These are phyloP conservation scores for Phycodurus eques DNA, from an alignment of 2,113 vertebrate genomes.

Conservation along the genomic window DNA sequence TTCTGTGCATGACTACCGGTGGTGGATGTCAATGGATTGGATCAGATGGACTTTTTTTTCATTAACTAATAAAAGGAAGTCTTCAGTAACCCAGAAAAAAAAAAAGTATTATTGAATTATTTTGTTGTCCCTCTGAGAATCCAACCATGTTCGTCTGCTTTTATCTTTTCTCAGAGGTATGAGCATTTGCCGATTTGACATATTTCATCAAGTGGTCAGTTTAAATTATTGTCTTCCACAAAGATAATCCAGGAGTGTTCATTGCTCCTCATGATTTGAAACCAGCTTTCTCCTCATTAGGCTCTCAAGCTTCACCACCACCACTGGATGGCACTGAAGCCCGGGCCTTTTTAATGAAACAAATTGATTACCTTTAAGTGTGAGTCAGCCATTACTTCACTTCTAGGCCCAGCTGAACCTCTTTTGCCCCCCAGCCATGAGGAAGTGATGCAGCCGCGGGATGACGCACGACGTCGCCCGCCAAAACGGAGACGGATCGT, in stretches of 20 bases:
- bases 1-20: slow-evolving; percentile 10
- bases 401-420: slow-evolving; percentile 50
- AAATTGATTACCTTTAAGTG: slow-evolving; percentile 51
- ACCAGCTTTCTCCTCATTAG: neutral
- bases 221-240: neutral
- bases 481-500: slow-evolving; percentile 32
- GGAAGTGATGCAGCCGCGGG: slow-evolving; percentile 52
- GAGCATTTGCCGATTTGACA: neutral
- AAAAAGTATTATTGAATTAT: neutral
- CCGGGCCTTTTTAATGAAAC: slow-evolving; percentile 44
- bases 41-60: slow-evolving; percentile 27
- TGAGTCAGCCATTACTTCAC: slow-evolving; percentile 56
- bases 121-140: neutral
- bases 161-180: neutral
- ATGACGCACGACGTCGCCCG: slow-evolving; percentile 55
- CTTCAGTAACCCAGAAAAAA: neutral
- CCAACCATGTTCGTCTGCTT: neutral
- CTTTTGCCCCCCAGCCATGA: slow-evolving; percentile 44
- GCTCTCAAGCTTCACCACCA: slow-evolving; percentile 17
- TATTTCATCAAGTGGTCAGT: neutral
- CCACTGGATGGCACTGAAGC: slow-evolving; percentile 73
- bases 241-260: no score
- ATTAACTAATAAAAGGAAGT: slow-evolving; percentile 40
- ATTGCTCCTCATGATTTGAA: neutral
- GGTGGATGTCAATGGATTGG: slow-evolving; percentile 11